A percentile compares a stretch with the other conserved stretches of the same genome.
Evolutionary conservation across 2,797 vertebrate genomes (phyloP).

Genomic region (Melanotaenia pygmaea): DNA sequence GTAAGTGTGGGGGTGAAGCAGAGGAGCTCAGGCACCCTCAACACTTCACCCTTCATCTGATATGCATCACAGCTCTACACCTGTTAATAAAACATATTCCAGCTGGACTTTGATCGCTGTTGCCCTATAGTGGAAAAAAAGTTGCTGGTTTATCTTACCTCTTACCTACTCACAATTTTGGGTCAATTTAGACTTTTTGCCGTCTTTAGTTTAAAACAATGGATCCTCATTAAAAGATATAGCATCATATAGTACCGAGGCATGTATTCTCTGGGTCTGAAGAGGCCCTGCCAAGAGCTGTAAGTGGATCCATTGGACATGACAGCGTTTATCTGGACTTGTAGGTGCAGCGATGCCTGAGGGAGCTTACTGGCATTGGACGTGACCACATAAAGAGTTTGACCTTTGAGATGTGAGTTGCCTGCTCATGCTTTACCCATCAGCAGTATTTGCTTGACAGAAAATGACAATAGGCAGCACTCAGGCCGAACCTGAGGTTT

Average conservation of each 20-base stretch:
- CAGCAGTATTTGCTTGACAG: conserved; percentile 51
- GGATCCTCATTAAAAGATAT: conserved; percentile 5
- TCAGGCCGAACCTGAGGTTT: conserved; percentile 28
- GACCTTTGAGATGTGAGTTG: conserved; percentile 63
- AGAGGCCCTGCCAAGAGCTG: conserved; percentile 19
- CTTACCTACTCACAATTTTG: not conserved
- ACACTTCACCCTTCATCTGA: conserved; percentile 74
- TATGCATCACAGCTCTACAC: conserved; percentile 66
- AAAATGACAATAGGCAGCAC: conserved; percentile 31
- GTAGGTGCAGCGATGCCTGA: conserved; percentile 34
- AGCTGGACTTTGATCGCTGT: conserved; percentile 76
- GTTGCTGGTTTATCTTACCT: conserved; percentile 29
- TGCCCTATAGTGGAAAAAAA: conserved; percentile 35
- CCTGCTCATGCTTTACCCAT: conserved; percentile 50
- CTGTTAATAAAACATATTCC: conserved; percentile 82
- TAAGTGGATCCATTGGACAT: conserved; percentile 53
- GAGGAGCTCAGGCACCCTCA: conserved; percentile 55
- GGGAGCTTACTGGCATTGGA: conserved; percentile 49
- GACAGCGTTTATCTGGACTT: conserved; percentile 54
- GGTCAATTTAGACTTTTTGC: conserved; percentile 23
- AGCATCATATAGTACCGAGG: not conserved
- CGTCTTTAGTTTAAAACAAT: not conserved
- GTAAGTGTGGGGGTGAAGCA: conserved; percentile 60
- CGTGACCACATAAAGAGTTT: conserved; percentile 69
- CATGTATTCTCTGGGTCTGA: conserved; percentile 6